Evolutionary conservation across 2,888 invertebrate genomes (phyloP), one percentile per base, ranked within the genome.

Genomic region (Aleiodes alternator): DNA sequence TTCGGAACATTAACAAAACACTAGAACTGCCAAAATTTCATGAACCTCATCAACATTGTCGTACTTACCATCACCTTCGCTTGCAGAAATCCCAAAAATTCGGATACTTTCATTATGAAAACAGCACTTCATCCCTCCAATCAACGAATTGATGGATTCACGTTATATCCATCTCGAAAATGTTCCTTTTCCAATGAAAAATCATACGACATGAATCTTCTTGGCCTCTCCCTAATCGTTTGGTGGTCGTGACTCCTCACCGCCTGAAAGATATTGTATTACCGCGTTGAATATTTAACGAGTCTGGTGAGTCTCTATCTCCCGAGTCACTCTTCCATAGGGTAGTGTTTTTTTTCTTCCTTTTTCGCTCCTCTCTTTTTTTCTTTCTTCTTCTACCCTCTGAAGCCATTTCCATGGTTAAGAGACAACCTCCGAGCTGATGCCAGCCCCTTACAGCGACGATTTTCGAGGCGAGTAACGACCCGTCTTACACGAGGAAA

Each of bases 241-340:
- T 57, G 66, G 71, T 70, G 64, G 71, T 59, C 14, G 64, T 70
- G 68, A 69, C 51, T 70, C 59, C 56, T 53, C 61, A 61, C 69
- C 72, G 55, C 72, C 43, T 83, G 84, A 84, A 87, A 86, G 86
- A 90, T 90, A 90, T 90, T 90, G 90, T 90, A 90, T 90, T 90
- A 90, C 89, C 85, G 87, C 88, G 85, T 87, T 90, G 90, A 90
- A 90, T 91, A 90, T 90, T 90, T 90, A 90, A 90, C 88, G 87
- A 89, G 87, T 78, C 80, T 82, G 81, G 84, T 23, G 23, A 23
- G 23, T 85, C 85, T 78, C 82, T 84, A 82, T 83, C 83, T 86
- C 85, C 81, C 82, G 48, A 48, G 71, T 56, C 71, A 57, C 57
- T 73, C 75, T 72, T 72, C 59, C 66, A 50, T 55, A 51, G 71